These are phyloP conservation scores for Sebastolobus alascanus DNA, from an alignment of 2,797 vertebrate species.

Conservation along the genomic window DNA sequence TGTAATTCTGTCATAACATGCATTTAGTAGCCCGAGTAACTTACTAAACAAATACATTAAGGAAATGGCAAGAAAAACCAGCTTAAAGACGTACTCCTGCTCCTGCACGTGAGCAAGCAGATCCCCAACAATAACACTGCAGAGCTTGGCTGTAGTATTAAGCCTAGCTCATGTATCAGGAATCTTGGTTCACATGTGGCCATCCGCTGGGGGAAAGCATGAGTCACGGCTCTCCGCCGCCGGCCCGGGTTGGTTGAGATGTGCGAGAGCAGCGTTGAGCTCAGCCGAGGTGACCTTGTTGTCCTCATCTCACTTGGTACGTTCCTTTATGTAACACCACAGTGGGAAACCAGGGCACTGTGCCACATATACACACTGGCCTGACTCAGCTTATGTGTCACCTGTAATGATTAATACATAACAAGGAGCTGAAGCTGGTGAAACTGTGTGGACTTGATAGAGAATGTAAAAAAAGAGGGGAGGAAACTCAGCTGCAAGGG, in stretches of 20 bases:
- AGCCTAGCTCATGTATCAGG: conserved; percentile 67
- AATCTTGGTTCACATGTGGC: conserved; percentile 71
- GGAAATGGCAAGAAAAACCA: background rate
- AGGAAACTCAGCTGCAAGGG: conserved; percentile 18
- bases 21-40: background rate
- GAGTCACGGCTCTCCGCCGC: conserved; percentile 55
- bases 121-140: conserved; percentile 55
- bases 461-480: background rate
- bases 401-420: conserved; percentile 54
- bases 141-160: conserved; percentile 48
- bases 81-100: background rate
- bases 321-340: conserved; percentile 56
- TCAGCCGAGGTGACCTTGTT: conserved; percentile 37
- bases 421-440: background rate
- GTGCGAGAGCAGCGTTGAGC: conserved; percentile 11
- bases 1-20: background rate
- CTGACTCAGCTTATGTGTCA: conserved; percentile 67
- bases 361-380: conserved; percentile 54
- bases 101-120: conserved; percentile 54
- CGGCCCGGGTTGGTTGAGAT: conserved; percentile 8
- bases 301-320: conserved; percentile 53
- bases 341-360: conserved; percentile 72
- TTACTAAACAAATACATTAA: conserved; percentile 23
- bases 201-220: conserved; percentile 56
- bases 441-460: conserved; percentile 16